Evolutionary conservation across 2,888 invertebrate genomes (phyloP).

Genomic region (Drosophila prolongata): DNA sequence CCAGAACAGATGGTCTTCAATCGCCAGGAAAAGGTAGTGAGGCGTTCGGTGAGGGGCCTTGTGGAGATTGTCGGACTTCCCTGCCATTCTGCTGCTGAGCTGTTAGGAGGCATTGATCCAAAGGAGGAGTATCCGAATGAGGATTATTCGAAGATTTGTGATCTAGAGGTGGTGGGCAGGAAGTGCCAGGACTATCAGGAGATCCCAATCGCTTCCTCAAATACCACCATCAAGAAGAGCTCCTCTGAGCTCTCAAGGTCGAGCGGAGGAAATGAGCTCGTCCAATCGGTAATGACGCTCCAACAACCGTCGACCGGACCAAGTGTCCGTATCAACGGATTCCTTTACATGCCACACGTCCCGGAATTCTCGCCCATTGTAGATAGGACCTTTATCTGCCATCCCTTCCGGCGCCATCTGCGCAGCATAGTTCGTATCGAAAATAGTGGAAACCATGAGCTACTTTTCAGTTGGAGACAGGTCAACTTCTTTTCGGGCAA

Average conservation of each 20-base stretch:
- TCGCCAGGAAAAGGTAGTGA: conserved; percentile 33
- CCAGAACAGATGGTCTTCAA: conserved; percentile 57
- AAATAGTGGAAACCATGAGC: conserved; percentile 58
- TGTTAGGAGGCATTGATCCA: not conserved
- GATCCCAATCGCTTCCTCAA: not conserved
- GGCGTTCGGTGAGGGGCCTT: not conserved
- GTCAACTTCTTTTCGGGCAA: conserved; percentile 62
- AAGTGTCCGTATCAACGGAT: conserved; percentile 54
- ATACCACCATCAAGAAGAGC: too few species aligned
- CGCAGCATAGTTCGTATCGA: conserved; percentile 70
- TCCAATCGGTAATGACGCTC: not conserved
- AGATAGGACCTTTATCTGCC: conserved; percentile 62
- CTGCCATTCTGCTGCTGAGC: not conserved
- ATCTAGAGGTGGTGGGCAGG: not conserved
- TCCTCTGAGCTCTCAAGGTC: not conserved
- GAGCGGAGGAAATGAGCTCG: not conserved
- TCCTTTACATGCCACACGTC: conserved; percentile 26
- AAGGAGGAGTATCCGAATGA: not conserved
- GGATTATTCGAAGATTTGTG: too few species aligned
- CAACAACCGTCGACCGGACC: not conserved
- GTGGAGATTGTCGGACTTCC: not conserved
- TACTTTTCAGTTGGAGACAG: conserved; percentile 63
- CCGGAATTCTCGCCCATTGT: conserved; percentile 56
- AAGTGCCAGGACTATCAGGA: not conserved
- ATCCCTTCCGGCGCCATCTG: conserved; percentile 62